Base-by-base conservation (phyloP, 2,888 invertebrate species). In the Drosophila emarginata region DNA sequence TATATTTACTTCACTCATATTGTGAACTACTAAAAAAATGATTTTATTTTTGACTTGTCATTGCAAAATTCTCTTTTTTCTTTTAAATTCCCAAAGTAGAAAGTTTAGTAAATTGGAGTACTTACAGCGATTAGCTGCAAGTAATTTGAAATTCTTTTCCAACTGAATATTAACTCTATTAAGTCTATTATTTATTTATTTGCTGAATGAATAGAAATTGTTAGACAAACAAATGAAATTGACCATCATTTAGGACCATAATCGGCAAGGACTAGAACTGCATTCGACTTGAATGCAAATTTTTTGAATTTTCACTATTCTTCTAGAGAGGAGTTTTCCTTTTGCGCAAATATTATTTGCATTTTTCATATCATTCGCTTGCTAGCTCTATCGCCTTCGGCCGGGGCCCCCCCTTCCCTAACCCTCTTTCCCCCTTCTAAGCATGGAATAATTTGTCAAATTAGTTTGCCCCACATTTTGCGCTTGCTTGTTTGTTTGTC, bases 381-480 rank as follows among this genome's bases (percentile, higher is more conserved):
- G 11, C n/a, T n/a, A n/a, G n/a, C n/a, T n/a, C n/a, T n/a, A n/a
- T n/a, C n/a, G n/a, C n/a, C n/a, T n/a, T n/a, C n/a, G n/a, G n/a
- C n/a, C n/a, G n/a, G n/a, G n/a, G 7, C 18, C 4, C 36, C 12
- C 12, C 36, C 2, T 12, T 12, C 36, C 12, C 36, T 45, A 7
- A 11, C 18, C 21, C 14, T 45, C 45, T 14, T 14, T 21, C 11
- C 11, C 21, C 11, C 11, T 21, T 11, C 11, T 11, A 32, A 32
- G 32, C 32, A 4, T 32, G 11, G 11, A 45, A 45, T 45, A 45
- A 45, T 45, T 45, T 45, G 45, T 45, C 45, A 45, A 45, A 45
- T 45, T 45, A 45, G 45, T 45, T 45, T 45, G 45, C 45, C 45
- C 45, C 45, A 45, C 45, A 45, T 45, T 45, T 45, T 45, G 45